Base-by-base conservation (phyloP, 2,888 invertebrate species). In the Eupelmus urozonus region DNA sequence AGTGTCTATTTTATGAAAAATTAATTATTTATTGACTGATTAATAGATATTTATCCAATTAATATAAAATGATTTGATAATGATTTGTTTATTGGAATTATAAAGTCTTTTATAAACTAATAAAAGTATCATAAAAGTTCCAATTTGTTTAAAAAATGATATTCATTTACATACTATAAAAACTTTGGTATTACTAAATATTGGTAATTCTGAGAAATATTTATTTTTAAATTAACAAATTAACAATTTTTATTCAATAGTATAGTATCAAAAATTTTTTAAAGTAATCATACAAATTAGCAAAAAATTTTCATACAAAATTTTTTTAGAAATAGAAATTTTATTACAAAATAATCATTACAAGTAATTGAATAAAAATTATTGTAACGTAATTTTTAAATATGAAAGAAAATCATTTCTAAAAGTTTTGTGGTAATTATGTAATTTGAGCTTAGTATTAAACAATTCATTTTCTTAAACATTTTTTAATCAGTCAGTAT, bases 401-500 rank as follows among this genome's bases (percentile, higher is more conserved):
- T 45, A 7, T 45, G 16, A 45, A 45, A 45, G 13, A 13, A 45
- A 16, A 13, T 13, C 13, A 9, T 5, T 45, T 45, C 9, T 9
- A 45, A 13, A 45, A 45, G 16, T 2, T 45, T n/a, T n/a, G n/a
- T n/a, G n/a, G 45, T 45, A 45, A 34, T 34, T 45, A 45, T 13
- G 13, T 45, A 45, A 45, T 45, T 45, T 16, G 16, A 45, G 9
- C 3, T 45, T 45, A 9, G 16, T 34, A 55, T 0, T 29, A 57
- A n/a, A 34, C 29, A 23, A 13, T 66, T 66, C 4, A 53, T 49
- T 18, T n/a, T 65, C n/a, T 69, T 1, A 18, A 59, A 23, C 51
- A 7, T 23, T 34, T 55, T 51, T 25, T 60, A 60, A 75, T 60
- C 75, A 75, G 67, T 75, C 75, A 75, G 18, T 18, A 57, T 63